Conservation (phyloP, 2,888 invertebrate genomes). For the Lasioglossum lativentre region DNA sequence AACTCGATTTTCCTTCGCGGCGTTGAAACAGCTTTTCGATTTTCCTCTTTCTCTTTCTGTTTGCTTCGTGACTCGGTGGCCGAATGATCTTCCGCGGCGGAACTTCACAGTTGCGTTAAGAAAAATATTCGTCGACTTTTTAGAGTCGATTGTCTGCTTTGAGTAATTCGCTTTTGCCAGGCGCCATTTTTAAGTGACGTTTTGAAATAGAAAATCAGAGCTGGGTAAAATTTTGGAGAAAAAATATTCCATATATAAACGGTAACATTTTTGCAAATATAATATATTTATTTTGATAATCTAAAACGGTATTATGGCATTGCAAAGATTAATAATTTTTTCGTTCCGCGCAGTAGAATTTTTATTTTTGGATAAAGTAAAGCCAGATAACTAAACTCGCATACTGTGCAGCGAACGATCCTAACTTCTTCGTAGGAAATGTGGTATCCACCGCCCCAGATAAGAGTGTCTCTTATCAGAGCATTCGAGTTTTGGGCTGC, state of each 20-base stretch:
- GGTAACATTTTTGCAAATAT: no score
- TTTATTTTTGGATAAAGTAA: not conserved
- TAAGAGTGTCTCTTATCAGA: not conserved
- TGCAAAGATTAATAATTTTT: no score
- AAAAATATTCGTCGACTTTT: no score
- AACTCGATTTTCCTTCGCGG: conserved; percentile 7
- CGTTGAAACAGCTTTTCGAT: not conserved
- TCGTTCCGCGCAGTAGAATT: not conserved
- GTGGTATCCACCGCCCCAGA: not conserved
- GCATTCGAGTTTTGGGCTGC: conserved; percentile 9
- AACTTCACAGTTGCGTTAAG: not conserved
- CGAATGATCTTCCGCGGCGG: not conserved
- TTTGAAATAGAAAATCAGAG: no score
- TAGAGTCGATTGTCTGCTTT: no score
- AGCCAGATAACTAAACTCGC: not conserved
- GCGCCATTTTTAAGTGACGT: no score
- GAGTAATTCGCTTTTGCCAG: no score
- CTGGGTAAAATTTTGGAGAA: no score
- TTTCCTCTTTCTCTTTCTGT: not conserved
- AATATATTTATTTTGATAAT: no score
- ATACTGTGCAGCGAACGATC: not conserved
- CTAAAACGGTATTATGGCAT: no score
- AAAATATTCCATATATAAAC: no score
- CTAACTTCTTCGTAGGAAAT: conserved; percentile 2
- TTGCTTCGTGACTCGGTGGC: not conserved